Evolutionary conservation across 2,888 invertebrate species (phyloP), one percentile per base, ranked within the genome.

Genomic region (Drosophila mettleri): DNA sequence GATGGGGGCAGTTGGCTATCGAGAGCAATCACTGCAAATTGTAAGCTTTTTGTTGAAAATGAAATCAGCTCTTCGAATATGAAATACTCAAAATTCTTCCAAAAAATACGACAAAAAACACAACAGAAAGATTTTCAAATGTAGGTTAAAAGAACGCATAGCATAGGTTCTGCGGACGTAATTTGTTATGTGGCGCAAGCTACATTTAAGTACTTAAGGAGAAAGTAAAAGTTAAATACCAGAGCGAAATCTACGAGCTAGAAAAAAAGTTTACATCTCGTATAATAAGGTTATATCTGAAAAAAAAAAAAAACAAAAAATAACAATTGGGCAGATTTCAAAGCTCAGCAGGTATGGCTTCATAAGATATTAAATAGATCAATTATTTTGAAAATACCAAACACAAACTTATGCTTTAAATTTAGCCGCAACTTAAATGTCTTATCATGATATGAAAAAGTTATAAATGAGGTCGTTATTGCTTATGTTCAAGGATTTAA

Each of bases 11-110:
- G 43, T 66, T 48, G 49, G 57, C 45, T 49, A 67, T 27, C 45
- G 24, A 63, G 27, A 67, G 66, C 69, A 67, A 67, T 81, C 83
- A 74, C 52, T 80, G 71, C 77, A 81, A 81, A 81, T 83, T 80
- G 69, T 69, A 63, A 67, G 74, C 63, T 76, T 79, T 52, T 77
- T 82, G 80, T 80, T 78, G 80, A 82, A 83, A 76, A 78, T 63
- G 80, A 81, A 81, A 78, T 76, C 74, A 67, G 67, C 59, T 59
- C 52, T 55, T 45, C n/a, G 38, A 27, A 69, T 65, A 62, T 66
- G 31, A 66, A 70, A 62, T 54, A 43, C 63, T 71, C 62, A 51
- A 74, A 71, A 70, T 60, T 67, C 33, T 45, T 39, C n/a, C 1
- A 52, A 54, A 12, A 16, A 33, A 38, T 27, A 12, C 1, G 1